phyloP scores from a whole-genome alignment of 92 coral and sea anemone genomes.

The Phymanthus crucifer region DNA sequence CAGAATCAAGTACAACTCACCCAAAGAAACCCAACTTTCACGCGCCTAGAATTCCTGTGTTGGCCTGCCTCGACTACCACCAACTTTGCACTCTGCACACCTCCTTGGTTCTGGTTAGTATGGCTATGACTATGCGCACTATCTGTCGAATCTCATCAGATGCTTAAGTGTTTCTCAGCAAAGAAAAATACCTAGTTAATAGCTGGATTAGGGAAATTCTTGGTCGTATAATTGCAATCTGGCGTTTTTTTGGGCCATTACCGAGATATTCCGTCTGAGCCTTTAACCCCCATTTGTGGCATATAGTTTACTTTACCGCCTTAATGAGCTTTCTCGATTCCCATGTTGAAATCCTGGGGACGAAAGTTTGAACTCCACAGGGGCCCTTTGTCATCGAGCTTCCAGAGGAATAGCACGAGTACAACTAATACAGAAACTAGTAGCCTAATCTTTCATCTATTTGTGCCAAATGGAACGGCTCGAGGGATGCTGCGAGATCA shows the following conservation, averaged over 20 bases:
- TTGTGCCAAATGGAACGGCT: not conserved
- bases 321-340: conserved; percentile 1
- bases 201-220: conserved; percentile 31
- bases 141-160: conserved; percentile 23
- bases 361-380: not conserved
- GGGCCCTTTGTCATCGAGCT: not conserved
- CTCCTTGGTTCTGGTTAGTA: not conserved
- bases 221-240: conserved; percentile 12
- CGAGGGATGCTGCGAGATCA: not conserved
- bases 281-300: conserved; percentile 25
- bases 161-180: conserved; percentile 18
- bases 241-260: conserved; percentile 14
- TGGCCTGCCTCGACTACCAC: not conserved
- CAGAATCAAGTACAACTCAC: conserved; percentile 2
- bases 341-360: not conserved
- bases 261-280: conserved; percentile 11
- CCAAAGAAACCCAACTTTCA: not conserved
- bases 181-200: conserved; percentile 21
- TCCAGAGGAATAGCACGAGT: not conserved
- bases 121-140: not conserved
- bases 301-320: conserved; percentile 6
- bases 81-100: not conserved
- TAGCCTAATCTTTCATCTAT: not conserved
- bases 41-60: conserved; percentile 2
- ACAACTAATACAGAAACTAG: not conserved